A percentile compares a stretch with the other conserved stretches of the same genome.
Evolutionary conservation across 2,888 invertebrate species (phyloP).

Genomic region (Cerceris ruficornis): DNA sequence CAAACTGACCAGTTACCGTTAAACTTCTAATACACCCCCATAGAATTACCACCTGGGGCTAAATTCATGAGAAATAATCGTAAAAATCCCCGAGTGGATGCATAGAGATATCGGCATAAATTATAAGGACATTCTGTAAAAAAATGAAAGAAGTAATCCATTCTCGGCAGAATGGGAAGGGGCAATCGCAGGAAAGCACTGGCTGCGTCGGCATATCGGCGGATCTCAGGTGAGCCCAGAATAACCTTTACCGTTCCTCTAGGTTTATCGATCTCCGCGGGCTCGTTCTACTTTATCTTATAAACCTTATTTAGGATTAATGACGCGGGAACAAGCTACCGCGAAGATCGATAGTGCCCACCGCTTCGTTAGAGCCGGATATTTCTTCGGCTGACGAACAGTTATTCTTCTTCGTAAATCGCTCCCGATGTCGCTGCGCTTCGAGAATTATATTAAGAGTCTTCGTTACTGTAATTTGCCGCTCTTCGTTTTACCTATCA

Average conservation of each 20-base stretch:
- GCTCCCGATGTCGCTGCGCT: constrained; percentile 21
- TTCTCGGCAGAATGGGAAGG: constrained; percentile 14
- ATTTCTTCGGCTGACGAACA: constrained; percentile 55
- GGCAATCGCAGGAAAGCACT: constrained; percentile 39
- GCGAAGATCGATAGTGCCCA: constrained; percentile 58
- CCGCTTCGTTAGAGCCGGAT: constrained; percentile 51
- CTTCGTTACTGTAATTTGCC: constrained; percentile 4
- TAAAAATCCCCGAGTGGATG: background rate
- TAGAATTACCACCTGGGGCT: no score
- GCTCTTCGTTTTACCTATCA: background rate
- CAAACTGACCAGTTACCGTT: no score
- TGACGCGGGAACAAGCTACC: constrained; percentile 57
- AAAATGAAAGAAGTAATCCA: constrained; percentile 15
- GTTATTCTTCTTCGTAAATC: constrained; percentile 46
- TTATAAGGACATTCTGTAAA: constrained; percentile 24
- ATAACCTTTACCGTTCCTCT: constrained; percentile 55
- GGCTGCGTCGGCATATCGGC: constrained; percentile 34
- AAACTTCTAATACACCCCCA: no score
- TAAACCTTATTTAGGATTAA: constrained; percentile 69
- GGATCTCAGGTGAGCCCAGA: constrained; percentile 53
- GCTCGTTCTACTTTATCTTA: constrained; percentile 61
- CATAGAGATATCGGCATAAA: constrained; percentile 22
- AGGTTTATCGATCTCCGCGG: constrained; percentile 59
- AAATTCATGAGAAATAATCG: constrained; percentile 9
- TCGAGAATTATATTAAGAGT: constrained; percentile 23